Conservation (phyloP, 2,888 invertebrate species). For the Norana najaformis region DNA sequence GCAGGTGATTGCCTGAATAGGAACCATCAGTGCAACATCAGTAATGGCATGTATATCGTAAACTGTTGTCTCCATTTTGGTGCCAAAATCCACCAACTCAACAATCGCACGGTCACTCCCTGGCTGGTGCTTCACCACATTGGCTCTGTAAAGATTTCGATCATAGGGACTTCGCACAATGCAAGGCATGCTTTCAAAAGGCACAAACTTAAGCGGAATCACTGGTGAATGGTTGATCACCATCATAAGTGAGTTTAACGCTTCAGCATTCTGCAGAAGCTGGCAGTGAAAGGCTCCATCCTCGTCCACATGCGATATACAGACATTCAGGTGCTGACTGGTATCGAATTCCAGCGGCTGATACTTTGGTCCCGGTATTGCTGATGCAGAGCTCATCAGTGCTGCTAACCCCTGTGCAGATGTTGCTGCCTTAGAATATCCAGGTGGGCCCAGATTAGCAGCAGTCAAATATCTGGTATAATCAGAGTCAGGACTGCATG, state of each 20-base stretch:
- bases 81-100: slow-evolving; percentile 21
- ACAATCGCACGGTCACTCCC: slow-evolving; percentile 9
- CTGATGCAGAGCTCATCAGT: not conserved
- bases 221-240: not conserved
- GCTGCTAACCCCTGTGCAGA: not conserved
- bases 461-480: not conserved
- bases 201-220: not conserved
- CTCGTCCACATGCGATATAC: slow-evolving; percentile 35
- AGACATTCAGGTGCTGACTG: slow-evolving; percentile 28
- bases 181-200: slow-evolving; percentile 1
- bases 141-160: not conserved
- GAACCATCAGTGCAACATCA: not conserved
- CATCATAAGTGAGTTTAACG: slow-evolving; percentile 33
- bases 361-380: not conserved
- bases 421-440: not conserved
- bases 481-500: not conserved
- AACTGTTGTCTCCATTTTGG: not conserved
- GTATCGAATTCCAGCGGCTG: slow-evolving; percentile 32
- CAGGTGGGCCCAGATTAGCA: not conserved
- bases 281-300: slow-evolving; percentile 34
- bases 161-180: slow-evolving; percentile 20
- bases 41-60: not conserved
- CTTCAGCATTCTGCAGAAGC: slow-evolving; percentile 28
- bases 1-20: not conserved
- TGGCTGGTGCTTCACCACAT: not conserved